phyloP scores from a whole-genome alignment of 1,140 invertebrate genomes.

The Ladona fulva region DNA sequence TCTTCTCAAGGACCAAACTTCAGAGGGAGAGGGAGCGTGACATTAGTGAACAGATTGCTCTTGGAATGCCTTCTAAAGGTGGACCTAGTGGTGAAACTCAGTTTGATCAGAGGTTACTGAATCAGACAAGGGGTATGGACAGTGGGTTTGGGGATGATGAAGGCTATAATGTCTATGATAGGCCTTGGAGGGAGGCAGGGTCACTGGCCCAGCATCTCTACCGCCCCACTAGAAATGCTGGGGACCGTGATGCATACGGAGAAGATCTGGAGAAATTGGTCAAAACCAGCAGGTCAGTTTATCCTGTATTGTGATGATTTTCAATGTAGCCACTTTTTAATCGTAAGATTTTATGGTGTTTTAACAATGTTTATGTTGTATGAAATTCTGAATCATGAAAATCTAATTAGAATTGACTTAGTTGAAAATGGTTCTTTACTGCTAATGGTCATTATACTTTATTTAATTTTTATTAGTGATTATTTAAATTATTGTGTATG shows the following conservation, averaged over 20 bases:
- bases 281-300: slow-evolving; percentile 67
- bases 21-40: slow-evolving; percentile 90
- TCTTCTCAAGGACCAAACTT: slow-evolving; percentile 54
- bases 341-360: no score
- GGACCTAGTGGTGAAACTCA: slow-evolving; percentile 65
- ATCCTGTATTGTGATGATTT: slow-evolving; percentile 2
- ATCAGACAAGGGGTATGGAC: slow-evolving; percentile 91
- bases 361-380: no score
- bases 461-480: no score
- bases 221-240: slow-evolving; percentile 72
- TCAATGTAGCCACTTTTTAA: no score
- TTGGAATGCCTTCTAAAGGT: slow-evolving; percentile 86
- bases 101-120: slow-evolving; percentile 95
- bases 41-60: slow-evolving; percentile 96
- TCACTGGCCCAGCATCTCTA: slow-evolving; percentile 85
- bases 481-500: no score
- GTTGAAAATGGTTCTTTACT: no score
- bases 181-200: slow-evolving; percentile 79
- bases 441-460: no score
- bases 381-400: no score
- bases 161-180: slow-evolving; percentile 96
- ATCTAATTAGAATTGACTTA: no score
- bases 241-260: slow-evolving; percentile 82
- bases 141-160: slow-evolving; percentile 97
- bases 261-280: slow-evolving; percentile 79